Conservation (phyloP, 2,113 vertebrate genomes). For the Verasper variegatus region DNA sequence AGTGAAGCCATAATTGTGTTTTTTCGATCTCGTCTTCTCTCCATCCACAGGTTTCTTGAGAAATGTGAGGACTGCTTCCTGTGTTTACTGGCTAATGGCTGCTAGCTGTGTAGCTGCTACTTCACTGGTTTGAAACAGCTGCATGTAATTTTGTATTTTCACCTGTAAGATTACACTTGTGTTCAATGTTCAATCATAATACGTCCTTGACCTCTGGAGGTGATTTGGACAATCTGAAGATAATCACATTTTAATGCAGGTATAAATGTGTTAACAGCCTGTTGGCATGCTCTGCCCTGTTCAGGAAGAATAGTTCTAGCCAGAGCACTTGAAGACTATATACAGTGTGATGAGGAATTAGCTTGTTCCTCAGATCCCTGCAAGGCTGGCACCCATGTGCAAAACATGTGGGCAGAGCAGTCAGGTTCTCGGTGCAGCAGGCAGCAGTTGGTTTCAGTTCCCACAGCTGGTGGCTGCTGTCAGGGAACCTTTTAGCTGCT, state of each 20-base stretch:
- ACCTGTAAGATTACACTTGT: neutral
- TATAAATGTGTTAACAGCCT: neutral
- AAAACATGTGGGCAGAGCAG: neutral
- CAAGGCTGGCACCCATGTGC: neutral
- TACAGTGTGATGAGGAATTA: neutral
- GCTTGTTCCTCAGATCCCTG: neutral
- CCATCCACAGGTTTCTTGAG: neutral
- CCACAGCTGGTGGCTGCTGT: too few species aligned
- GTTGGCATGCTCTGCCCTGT: neutral
- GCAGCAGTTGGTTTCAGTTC: neutral
- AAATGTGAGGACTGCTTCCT: neutral
- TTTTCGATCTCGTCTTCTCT: neutral
- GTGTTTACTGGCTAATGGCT: neutral
- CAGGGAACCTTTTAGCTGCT: neutral
- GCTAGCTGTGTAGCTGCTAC: neutral
- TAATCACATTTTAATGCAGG: neutral
- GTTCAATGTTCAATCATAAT: neutral
- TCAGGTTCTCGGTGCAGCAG: slow-evolving; percentile 6
- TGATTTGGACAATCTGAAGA: neutral
- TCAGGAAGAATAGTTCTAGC: neutral
- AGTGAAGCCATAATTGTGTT: neutral
- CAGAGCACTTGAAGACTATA: slow-evolving; percentile 4
- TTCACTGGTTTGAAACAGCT: neutral
- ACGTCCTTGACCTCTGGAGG: too few species aligned
- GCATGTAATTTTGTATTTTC: neutral